Conservation (phyloP, 2,113 vertebrate species). For the Struthidea cinerea region DNA sequence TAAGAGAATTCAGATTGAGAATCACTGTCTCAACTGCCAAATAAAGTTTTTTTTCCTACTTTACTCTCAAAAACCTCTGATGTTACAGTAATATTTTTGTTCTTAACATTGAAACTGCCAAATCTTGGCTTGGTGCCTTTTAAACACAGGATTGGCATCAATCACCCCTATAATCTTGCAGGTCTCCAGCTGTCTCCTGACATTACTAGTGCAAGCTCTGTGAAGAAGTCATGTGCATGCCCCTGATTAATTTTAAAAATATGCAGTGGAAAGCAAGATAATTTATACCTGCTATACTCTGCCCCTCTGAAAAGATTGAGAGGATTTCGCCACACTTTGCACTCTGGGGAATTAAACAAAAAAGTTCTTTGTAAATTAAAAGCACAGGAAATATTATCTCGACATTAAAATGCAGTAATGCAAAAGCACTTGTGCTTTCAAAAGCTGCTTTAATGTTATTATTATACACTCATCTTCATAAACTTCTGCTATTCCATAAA, state of each 20-base stretch:
- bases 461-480: background rate
- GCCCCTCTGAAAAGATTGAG: slow-evolving; percentile 97
- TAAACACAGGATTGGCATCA: background rate
- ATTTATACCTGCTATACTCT: slow-evolving; percentile 92
- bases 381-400: background rate
- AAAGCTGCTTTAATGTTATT: background rate
- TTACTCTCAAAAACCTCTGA: background rate
- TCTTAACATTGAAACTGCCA: background rate
- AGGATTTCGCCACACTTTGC: slow-evolving; percentile 98
- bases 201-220: background rate
- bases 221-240: background rate
- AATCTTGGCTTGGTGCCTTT: background rate
- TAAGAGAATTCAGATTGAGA: background rate
- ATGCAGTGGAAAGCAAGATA: background rate
- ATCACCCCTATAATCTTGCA: background rate
- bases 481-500: background rate
- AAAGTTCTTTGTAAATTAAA: background rate
- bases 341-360: slow-evolving; percentile 74
- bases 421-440: background rate
- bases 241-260: background rate
- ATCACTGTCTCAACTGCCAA: background rate
- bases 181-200: background rate
- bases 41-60: background rate
- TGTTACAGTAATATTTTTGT: background rate
- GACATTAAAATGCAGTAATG: background rate